Conservation (phyloP, 2,888 invertebrate species). For the Pycnomerus fuliginosus region DNA sequence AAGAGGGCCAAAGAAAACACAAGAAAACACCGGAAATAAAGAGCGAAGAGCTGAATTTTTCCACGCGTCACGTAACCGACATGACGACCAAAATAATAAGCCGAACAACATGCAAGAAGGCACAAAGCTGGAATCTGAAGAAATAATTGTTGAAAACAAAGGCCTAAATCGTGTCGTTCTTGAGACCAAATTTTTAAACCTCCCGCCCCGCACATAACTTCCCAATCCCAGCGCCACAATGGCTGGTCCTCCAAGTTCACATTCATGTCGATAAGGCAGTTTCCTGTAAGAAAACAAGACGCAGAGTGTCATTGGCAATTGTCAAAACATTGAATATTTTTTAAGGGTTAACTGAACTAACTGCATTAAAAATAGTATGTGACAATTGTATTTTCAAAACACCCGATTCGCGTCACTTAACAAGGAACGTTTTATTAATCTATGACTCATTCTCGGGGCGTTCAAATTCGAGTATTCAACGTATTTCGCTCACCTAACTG, state of each 20-base stretch:
- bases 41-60: conserved; percentile 61
- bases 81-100: conserved; percentile 76
- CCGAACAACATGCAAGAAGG: conserved; percentile 74
- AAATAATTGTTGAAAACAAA: conserved; percentile 83
- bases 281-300: conserved; percentile 9
- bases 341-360: too few relatives aligned
- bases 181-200: conserved; percentile 71
- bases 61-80: conserved; percentile 64
- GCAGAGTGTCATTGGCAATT: neutral
- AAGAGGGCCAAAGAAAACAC: conserved; percentile 64
- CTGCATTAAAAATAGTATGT: too few relatives aligned
- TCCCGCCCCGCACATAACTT: conserved; percentile 72
- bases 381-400: too few relatives aligned
- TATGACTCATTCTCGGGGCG: too few relatives aligned
- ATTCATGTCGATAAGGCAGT: conserved; percentile 9
- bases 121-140: conserved; percentile 74
- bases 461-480: too few relatives aligned
- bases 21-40: conserved; percentile 65
- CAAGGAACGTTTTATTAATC: too few relatives aligned
- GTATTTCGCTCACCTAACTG: too few relatives aligned
- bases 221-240: conserved; percentile 66
- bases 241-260: conserved; percentile 5
- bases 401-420: too few relatives aligned
- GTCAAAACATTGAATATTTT: conserved; percentile 1
- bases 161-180: conserved; percentile 70